phyloP scores from a whole-genome alignment of 1,140 invertebrate genomes.

The Tetraneura akinire region DNA sequence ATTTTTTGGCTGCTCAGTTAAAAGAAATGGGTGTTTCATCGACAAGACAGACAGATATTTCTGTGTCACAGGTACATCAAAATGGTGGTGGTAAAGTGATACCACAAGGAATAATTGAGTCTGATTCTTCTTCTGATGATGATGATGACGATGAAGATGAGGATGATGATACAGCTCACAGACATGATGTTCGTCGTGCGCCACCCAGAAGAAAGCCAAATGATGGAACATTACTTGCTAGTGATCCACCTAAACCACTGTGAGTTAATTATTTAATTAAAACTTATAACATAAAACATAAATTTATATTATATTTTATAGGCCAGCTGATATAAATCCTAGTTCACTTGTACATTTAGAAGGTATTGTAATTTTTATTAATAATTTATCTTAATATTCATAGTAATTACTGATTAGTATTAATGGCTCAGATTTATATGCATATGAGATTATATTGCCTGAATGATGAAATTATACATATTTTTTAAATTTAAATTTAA shows the following conservation, averaged over 20 bases:
- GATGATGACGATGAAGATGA: conserved; percentile 59
- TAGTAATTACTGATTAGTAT: too few relatives aligned
- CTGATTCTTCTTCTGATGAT: conserved; percentile 61
- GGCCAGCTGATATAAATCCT: conserved; percentile 40
- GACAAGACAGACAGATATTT: conserved; percentile 52
- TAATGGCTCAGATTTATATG: too few relatives aligned
- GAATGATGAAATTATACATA: too few relatives aligned
- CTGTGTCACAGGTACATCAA: conserved; percentile 53
- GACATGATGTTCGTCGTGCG: conserved; percentile 61
- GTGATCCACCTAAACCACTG: conserved; percentile 94
- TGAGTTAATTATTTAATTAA: conserved; percentile 64
- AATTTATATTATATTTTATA: conserved; percentile 30
- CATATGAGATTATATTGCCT: too few relatives aligned
- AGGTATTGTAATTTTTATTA: conserved; percentile 11
- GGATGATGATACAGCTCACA: conserved; percentile 56
- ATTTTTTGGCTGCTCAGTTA: conserved; percentile 88
- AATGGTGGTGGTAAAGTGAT: conserved; percentile 53
- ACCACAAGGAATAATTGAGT: conserved; percentile 55
- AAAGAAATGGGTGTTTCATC: conserved; percentile 80
- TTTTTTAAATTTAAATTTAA: too few relatives aligned
- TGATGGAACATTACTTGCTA: conserved; percentile 91
- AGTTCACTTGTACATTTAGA: conserved; percentile 40
- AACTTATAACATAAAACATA: not conserved
- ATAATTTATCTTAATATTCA: conserved; percentile 21
- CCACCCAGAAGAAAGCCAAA: conserved; percentile 69